Evolutionary conservation across 2,888 invertebrate genomes (phyloP).

Genomic region (Drosophila vallismaia): DNA sequence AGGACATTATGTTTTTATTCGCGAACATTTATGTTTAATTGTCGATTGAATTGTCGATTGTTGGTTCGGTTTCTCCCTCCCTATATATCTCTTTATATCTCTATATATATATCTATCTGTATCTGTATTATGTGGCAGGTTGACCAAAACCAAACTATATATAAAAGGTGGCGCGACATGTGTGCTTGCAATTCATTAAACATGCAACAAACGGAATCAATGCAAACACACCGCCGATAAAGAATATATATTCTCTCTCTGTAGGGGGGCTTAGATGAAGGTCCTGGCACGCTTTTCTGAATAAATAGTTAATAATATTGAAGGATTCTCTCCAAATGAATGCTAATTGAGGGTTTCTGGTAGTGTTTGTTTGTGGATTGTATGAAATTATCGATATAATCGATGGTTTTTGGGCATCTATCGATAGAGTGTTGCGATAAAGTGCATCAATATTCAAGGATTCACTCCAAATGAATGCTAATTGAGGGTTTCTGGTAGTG

Average conservation of each 20-base stretch:
- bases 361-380: too few species aligned
- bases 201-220: constrained; percentile 28
- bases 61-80: background rate
- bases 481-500: constrained; percentile 5
- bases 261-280: too few species aligned
- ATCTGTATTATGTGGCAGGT: background rate
- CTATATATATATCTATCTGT: constrained; percentile 1
- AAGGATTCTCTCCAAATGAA: background rate
- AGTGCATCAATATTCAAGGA: too few species aligned
- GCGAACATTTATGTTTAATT: constrained; percentile 36
- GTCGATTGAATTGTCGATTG: constrained; percentile 23
- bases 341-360: too few species aligned
- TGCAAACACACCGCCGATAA: background rate
- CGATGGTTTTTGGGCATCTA: too few species aligned
- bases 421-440: too few species aligned
- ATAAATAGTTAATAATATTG: background rate
- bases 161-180: constrained; percentile 6
- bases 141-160: too few species aligned
- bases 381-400: too few species aligned
- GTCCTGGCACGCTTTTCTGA: background rate
- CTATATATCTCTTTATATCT: background rate
- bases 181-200: constrained; percentile 70
- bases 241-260: constrained; percentile 19
- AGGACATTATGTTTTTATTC: constrained; percentile 23
- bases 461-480: constrained; percentile 16